These are phyloP conservation scores for Macropis europaea DNA, from an alignment of 2,888 invertebrate genomes.

Conservation along the genomic window DNA sequence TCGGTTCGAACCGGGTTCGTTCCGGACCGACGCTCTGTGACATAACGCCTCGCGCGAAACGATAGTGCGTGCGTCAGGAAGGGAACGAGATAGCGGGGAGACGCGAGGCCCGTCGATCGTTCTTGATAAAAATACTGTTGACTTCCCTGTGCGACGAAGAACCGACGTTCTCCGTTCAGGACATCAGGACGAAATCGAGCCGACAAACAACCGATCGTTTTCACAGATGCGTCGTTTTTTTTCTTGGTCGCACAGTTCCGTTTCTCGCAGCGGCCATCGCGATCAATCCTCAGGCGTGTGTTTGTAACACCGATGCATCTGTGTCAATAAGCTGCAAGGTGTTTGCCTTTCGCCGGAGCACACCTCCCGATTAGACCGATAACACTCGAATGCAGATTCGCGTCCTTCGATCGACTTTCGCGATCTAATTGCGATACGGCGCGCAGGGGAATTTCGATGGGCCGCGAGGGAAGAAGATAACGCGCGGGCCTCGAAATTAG, in stretches of 20 bases:
- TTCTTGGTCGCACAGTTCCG: conserved; percentile 2
- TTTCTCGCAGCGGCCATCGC: conserved; percentile 12
- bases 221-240: background rate
- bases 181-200: background rate
- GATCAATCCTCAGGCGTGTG: conserved; percentile 36
- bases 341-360: conserved; percentile 29
- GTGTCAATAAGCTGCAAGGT: conserved; percentile 60
- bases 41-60: too few species aligned
- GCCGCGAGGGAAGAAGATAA: background rate
- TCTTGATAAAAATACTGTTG: too few species aligned
- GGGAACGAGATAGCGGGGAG: too few species aligned
- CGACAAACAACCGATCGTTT: conserved; percentile 3
- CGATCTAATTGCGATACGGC: conserved; percentile 26
- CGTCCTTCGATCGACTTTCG: conserved; percentile 45
- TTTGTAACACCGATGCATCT: conserved; percentile 56
- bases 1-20: too few species aligned
- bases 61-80: too few species aligned
- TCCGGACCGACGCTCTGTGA: too few species aligned
- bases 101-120: too few species aligned
- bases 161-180: too few species aligned
- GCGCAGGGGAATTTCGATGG: background rate
- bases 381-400: conserved; percentile 44
- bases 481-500: conserved; percentile 9
- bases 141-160: too few species aligned
- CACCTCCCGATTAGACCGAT: conserved; percentile 45